Evolutionary conservation across 2,888 invertebrate species (phyloP).

Genomic region (Cheilosia pagana): DNA sequence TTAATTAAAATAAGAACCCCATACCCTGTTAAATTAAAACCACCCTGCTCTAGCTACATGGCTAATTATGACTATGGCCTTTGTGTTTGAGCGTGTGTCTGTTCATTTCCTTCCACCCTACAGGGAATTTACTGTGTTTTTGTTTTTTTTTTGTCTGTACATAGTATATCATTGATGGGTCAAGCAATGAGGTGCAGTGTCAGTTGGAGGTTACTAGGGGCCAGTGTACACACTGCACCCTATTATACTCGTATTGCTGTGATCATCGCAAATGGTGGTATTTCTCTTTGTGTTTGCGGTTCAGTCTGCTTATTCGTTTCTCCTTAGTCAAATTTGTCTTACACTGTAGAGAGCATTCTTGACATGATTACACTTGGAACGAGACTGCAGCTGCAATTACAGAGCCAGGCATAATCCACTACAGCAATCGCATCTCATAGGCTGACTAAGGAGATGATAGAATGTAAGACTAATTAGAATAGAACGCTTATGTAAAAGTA

Average conservation of each 20-base stretch:
- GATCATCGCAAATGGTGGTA: constrained; percentile 10
- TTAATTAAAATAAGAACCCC: constrained; percentile 54
- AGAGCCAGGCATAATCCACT: constrained; percentile 14
- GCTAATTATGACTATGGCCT: constrained; percentile 40
- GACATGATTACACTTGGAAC: constrained; percentile 41
- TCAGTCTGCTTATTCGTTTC: constrained; percentile 9
- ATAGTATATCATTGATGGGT: constrained; percentile 25
- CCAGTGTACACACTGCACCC: constrained; percentile 17
- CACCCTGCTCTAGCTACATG: constrained; percentile 13
- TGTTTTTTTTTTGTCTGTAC: constrained; percentile 14
- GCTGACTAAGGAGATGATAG: constrained; percentile 1
- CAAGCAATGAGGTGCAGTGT: constrained; percentile 45
- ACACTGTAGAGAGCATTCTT: constrained; percentile 27
- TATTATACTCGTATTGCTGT: constrained; percentile 10
- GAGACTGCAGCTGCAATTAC: constrained; percentile 6
- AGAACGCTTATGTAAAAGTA: not conserved
- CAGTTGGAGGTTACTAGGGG: constrained; percentile 54
- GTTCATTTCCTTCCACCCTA: constrained; percentile 1
- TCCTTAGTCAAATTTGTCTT: constrained; percentile 1
- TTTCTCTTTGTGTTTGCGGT: not conserved
- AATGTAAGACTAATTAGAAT: constrained; percentile 37
- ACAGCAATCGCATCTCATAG: not conserved
- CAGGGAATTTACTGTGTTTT: not conserved
- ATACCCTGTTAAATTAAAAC: not conserved
- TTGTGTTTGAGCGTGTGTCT: constrained; percentile 4